Evolutionary conservation across 2,888 invertebrate genomes (phyloP), one percentile per base, ranked within the genome.

Genomic region (Hololepta plana): DNA sequence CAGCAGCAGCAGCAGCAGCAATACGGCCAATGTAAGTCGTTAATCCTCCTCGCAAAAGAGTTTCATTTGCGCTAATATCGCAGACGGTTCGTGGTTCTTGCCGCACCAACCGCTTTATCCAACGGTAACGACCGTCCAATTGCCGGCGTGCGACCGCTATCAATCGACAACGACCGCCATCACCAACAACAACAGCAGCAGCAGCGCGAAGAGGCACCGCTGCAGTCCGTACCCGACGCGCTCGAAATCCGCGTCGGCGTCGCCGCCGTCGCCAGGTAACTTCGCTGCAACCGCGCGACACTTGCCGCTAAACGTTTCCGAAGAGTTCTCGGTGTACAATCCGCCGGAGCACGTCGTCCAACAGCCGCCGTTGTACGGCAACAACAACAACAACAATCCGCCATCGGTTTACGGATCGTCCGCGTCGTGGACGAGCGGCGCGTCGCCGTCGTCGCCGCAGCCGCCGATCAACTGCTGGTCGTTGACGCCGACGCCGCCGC

Each of bases 51-150:
- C n/a, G 8, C 14, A 13, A 23, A 10, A 7, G 4, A 23, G 12
- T n/a, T n/a, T n/a, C n/a, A n/a, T n/a, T n/a, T n/a, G n/a, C n/a
- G n/a, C n/a, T n/a, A n/a, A n/a, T n/a, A n/a, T n/a, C n/a, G n/a
- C n/a, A 57, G 57, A 57, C 42, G 52, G 57, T 15, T 53, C 56
- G 5, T 55, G 57, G 54, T 53, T 57, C 31, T 43, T 59, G 19
- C 56, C 55, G 8, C 57, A 56, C 38, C 56, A 55, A 37, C 41
- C 53, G 4, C 50, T 55, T 32, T 54, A 55, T 34, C 47, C 53
- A 15, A 37, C 53, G 3, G 47, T 45, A 1, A 41, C 43, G 11
- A 41, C 43, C 12, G 43, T 47, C 8, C 47, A 49, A 31, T 36
- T 51, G 33, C 41, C 46, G 4, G 40, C 45, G 12, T 49, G 47